Evolutionary conservation across 2,888 invertebrate genomes (phyloP), one percentile per base, ranked within the genome.

Genomic region (Gastrophysa polygoni): DNA sequence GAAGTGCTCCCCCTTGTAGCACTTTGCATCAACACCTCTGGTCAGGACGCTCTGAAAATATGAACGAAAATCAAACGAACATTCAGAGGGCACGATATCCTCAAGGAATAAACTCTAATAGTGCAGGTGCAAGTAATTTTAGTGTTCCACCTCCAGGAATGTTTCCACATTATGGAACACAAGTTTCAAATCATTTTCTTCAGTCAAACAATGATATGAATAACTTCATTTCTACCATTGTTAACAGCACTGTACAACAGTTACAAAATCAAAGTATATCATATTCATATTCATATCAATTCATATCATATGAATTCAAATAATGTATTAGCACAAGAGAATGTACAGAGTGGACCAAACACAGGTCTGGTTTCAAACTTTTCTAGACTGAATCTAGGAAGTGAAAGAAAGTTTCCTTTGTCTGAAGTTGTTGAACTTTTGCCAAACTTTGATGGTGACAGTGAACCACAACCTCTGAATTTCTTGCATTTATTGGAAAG

Each of bases 131-230:
- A 32, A 16, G 18, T 11, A n/a, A 38, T 52, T 18, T 32, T 17
- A 52, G 20, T 38, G 14, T 52, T 52, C 38, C 52, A 17, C 21
- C 38, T 32, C 34, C 38, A 11, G 4, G 17, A 28, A 24, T 50
- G 17, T 17, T 5, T 29, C 28, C n/a, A 29, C 10, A 50, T 50
- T 11, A 10, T 28, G 20, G 18, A 20, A 48, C 7, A 1, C 47
- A 48, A 48, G 47, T 18, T 48, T 16, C 47, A 48, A 48, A 48
- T 48, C 10, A 48, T 48, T 20, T 18, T 48, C 21, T 21, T 48
- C 21, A 20, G 21, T 10, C 47, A 18, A 20, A 1, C n/a, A 20
- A n/a, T 21, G 47, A 48, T 48, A 48, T 48, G 47, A 48, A 21
- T 48, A 48, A 48, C 24, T 48, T 21, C 14, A 24, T 48, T 18